Conservation (phyloP, 2,113 vertebrate genomes). For the Manacus vitellinus region DNA sequence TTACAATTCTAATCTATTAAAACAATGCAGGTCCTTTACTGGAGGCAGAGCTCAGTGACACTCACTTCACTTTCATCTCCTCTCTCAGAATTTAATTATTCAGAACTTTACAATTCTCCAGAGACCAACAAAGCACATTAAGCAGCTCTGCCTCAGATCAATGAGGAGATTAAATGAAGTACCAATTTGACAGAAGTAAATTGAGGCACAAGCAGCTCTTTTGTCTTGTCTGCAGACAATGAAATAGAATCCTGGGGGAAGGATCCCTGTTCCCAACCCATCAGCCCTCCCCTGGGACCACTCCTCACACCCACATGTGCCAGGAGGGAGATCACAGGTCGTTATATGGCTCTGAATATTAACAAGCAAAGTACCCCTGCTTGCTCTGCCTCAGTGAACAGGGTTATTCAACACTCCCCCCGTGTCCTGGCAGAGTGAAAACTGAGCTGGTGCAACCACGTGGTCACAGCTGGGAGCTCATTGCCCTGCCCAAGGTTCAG, state of each 20-base stretch:
- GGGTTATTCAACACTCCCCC: not conserved
- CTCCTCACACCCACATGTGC: not conserved
- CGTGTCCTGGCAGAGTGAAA: not conserved
- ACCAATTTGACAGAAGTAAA: constrained; percentile 11
- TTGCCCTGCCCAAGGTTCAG: not conserved
- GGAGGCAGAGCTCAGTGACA: not conserved
- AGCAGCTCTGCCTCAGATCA: constrained; percentile 16
- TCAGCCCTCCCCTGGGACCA: not conserved
- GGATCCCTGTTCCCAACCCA: not conserved
- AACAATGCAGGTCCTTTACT: not conserved
- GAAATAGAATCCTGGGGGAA: not conserved
- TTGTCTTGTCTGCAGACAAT: not conserved
- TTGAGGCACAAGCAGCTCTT: not conserved
- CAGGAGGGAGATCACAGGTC: not conserved
- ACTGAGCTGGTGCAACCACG: rapidly evolving
- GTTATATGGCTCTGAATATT: not conserved
- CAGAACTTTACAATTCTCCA: not conserved
- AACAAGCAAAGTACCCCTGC: not conserved
- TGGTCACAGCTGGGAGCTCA: not conserved
- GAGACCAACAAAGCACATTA: constrained; percentile 7
- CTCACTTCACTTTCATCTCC: not conserved
- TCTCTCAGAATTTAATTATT: constrained; percentile 30
- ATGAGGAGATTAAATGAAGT: constrained; percentile 1
- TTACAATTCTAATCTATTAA: not conserved
- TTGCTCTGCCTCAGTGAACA: not conserved